Percentiles rank a stretch among this genome's conserved stretches.
Evolutionary conservation across 2,797 vertebrate genomes (phyloP).

Genomic region (Botia kubotai): DNA sequence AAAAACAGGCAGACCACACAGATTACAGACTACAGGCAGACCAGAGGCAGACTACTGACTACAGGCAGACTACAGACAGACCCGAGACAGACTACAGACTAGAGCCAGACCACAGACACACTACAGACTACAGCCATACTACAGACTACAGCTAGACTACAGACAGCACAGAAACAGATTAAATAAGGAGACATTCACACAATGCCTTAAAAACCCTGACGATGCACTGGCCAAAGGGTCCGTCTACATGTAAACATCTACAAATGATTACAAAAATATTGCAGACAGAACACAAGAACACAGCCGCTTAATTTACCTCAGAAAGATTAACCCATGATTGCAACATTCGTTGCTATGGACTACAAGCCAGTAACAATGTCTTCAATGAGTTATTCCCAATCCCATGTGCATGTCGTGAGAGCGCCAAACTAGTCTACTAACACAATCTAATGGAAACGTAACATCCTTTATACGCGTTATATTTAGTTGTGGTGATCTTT

Average conservation of each 20-base stretch:
- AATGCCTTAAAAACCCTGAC: not conserved
- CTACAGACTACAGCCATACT: no score
- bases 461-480: not conserved
- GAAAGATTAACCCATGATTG: not conserved
- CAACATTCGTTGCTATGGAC: no score
- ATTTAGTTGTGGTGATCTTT: slow-evolving; percentile 13
- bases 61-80: no score
- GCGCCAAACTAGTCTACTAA: not conserved
- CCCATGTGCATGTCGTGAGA: not conserved
- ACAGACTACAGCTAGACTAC: no score
- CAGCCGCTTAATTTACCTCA: not conserved
- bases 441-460: not conserved
- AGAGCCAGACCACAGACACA: no score
- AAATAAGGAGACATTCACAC: not conserved
- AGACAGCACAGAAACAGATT: no score
- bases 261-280: not conserved
- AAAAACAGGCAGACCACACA: no score
- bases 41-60: no score
- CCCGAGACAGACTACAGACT: no score
- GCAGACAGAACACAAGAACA: not conserved
- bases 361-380: no score
- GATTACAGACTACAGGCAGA: no score
- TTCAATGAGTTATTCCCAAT: not conserved
- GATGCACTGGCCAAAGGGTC: not conserved
- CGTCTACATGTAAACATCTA: not conserved